These are phyloP conservation scores for Tiliacea aurago DNA, from an alignment of 2,888 invertebrate genomes.

Conservation along the genomic window DNA sequence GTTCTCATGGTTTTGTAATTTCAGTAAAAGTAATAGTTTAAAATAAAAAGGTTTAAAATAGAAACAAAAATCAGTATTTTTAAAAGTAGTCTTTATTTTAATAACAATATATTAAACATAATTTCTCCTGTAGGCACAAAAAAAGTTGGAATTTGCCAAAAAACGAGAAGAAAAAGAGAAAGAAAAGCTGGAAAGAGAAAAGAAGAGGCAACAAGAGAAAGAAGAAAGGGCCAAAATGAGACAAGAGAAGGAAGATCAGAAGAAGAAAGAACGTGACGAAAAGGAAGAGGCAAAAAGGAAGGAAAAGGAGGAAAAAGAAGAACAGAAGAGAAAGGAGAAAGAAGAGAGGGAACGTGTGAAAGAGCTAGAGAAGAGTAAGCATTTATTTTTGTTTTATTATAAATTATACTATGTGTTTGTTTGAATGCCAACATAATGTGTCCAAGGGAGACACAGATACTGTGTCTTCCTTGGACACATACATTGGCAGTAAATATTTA, in stretches of 20 bases:
- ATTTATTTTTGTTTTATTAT: neutral
- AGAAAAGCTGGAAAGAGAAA: constrained; percentile 86
- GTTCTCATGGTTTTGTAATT: neutral
- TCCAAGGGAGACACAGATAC: neutral
- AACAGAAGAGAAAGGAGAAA: constrained; percentile 87
- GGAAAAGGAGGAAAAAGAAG: constrained; percentile 89
- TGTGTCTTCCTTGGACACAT: too few relatives aligned
- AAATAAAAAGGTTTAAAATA: neutral
- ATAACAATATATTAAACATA: neutral
- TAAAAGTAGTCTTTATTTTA: neutral
- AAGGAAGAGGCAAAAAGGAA: constrained; percentile 86
- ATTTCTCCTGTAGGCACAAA: constrained; percentile 85
- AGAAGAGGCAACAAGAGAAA: constrained; percentile 85
- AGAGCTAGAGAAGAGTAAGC: constrained; percentile 90
- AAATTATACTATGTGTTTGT: neutral
- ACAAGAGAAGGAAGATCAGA: constrained; percentile 85
- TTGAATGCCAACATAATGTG: neutral
- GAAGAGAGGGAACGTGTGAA: constrained; percentile 89
- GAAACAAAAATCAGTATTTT: neutral
- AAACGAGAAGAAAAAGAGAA: constrained; percentile 90
- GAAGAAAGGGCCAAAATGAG: constrained; percentile 86
- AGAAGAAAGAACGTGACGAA: constrained; percentile 82
- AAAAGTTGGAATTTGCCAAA: constrained; percentile 90
- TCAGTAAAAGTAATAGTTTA: neutral
- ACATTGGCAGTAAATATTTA: neutral